Evolutionary conservation across 1,140 invertebrate species (phyloP).

Genomic region (Drosophila pectinifera): DNA sequence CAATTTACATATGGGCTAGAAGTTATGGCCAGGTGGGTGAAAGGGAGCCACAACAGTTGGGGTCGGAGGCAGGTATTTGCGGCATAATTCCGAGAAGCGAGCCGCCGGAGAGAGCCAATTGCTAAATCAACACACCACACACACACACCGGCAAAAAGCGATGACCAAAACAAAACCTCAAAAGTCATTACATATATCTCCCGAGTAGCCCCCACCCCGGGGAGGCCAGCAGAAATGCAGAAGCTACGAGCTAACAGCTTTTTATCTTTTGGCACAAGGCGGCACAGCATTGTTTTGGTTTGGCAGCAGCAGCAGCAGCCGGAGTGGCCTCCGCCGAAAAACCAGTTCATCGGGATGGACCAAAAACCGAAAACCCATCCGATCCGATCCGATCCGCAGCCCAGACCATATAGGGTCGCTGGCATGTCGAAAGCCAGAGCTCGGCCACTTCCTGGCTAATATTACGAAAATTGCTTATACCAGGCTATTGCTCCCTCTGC

Average conservation of each 20-base stretch:
- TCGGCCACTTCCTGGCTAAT: constrained; percentile 78
- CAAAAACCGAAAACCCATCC: constrained; percentile 31
- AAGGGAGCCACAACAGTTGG: constrained; percentile 3
- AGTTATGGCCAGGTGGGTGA: constrained; percentile 29
- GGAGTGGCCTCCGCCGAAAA: constrained; percentile 41
- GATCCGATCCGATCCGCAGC: constrained; percentile 33
- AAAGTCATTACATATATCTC: constrained; percentile 83
- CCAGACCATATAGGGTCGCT: constrained; percentile 74
- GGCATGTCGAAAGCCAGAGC: constrained; percentile 59
- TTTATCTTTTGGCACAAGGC: constrained; percentile 80
- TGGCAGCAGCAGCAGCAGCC: neutral
- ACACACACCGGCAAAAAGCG: constrained; percentile 34
- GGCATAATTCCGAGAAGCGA: constrained; percentile 74
- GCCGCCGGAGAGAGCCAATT: constrained; percentile 60
- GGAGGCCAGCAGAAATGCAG: constrained; percentile 72
- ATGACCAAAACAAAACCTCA: constrained; percentile 79
- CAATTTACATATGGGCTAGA: constrained; percentile 66
- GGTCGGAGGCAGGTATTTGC: constrained; percentile 34
- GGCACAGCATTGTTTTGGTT: constrained; percentile 58
- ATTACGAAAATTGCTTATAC: constrained; percentile 83
- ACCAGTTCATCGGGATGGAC: constrained; percentile 41
- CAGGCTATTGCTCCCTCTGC: constrained; percentile 42
- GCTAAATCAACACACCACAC: constrained; percentile 71
- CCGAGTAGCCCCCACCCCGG: constrained; percentile 30
- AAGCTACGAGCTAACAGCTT: constrained; percentile 84